phyloP scores from a whole-genome alignment of 2,888 invertebrate species.

The Phyllotreta striolata region DNA sequence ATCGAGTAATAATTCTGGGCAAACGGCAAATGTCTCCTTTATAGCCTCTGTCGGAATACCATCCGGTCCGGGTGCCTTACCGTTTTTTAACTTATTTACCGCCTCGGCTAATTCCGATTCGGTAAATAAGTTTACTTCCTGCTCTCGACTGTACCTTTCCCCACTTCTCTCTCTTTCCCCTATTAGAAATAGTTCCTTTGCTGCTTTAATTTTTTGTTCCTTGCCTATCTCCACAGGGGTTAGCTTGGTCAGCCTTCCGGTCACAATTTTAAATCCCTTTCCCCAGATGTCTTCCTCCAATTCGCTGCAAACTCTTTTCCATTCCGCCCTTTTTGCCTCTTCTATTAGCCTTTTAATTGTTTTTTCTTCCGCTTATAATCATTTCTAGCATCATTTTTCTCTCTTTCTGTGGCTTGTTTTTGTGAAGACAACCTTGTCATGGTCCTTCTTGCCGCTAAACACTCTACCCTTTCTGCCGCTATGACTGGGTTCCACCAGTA shows the following conservation, averaged over 20 bases:
- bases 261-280: slow-evolving; percentile 12
- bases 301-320: not conserved
- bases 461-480: not conserved
- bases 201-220: slow-evolving; percentile 6
- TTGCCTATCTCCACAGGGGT: slow-evolving; percentile 4
- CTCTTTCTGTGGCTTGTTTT: not conserved
- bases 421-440: not conserved
- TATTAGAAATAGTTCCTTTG: slow-evolving; percentile 6
- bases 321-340: slow-evolving; percentile 13
- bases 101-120: not conserved
- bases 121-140: not conserved
- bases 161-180: not conserved
- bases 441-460: not conserved
- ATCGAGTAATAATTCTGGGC: not conserved
- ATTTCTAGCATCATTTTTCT: not conserved
- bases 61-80: too few relatives aligned
- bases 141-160: too few relatives aligned
- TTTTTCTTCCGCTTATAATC: slow-evolving; percentile 6
- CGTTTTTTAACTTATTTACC: not conserved
- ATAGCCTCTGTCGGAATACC: too few relatives aligned
- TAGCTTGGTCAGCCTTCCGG: not conserved
- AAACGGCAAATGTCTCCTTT: too few relatives aligned
- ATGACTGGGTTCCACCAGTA: slow-evolving; percentile 12
- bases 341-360: slow-evolving; percentile 2
- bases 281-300: slow-evolving; percentile 23